Evolutionary conservation across 2,113 vertebrate species (phyloP).

Genomic region (Eudorcas thomsonii): DNA sequence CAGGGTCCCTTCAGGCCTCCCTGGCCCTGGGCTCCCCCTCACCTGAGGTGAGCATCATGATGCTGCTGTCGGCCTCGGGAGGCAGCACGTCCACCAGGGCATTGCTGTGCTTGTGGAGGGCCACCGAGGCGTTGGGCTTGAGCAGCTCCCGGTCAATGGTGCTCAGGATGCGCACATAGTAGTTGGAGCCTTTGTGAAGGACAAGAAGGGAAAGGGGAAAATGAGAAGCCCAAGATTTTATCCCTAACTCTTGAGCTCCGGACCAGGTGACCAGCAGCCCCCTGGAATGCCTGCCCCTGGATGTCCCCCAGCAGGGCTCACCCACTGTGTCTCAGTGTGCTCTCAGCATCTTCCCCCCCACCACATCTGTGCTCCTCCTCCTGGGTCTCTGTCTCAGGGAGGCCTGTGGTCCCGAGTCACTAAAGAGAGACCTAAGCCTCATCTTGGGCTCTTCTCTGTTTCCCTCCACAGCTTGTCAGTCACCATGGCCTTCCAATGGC

Average conservation of each 20-base stretch:
- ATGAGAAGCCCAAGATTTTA: neutral
- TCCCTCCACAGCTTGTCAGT: neutral
- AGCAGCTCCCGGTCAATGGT: constrained; percentile 96
- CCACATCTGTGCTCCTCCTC: neutral
- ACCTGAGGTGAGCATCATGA: constrained; percentile 98
- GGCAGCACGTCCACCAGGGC: constrained; percentile 95
- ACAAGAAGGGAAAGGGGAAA: too few species aligned
- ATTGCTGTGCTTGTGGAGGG: constrained; percentile 97
- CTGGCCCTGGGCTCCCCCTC: neutral
- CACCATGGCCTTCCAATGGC: neutral
- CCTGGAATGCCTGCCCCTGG: neutral
- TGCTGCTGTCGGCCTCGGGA: constrained; percentile 96
- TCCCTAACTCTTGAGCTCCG: neutral
- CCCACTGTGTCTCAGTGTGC: neutral
- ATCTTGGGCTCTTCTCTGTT: neutral
- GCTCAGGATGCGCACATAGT: constrained; percentile 95
- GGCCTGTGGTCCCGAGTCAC: neutral
- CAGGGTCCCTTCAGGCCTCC: neutral
- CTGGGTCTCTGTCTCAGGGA: neutral
- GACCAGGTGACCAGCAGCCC: neutral
- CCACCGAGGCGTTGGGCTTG: constrained; percentile 95
- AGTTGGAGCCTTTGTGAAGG: constrained; percentile 88
- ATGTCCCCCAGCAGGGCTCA: neutral
- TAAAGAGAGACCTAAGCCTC: neutral
- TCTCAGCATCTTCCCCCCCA: neutral